Conservation (phyloP, 2,797 vertebrate species). For the Nasua narica region DNA sequence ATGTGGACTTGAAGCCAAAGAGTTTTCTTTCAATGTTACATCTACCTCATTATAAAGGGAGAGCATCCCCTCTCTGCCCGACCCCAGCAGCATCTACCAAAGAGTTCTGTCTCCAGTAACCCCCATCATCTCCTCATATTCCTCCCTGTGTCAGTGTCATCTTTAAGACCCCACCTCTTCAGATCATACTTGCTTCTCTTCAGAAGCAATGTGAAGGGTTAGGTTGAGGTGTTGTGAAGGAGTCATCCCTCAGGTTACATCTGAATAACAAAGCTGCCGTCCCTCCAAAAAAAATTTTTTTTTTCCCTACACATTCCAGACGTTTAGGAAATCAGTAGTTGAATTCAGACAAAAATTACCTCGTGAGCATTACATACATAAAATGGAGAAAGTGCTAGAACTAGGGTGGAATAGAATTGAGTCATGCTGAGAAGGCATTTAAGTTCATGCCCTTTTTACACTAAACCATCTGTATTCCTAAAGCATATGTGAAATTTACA, state of each 20-base stretch:
- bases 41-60: conserved; percentile 75
- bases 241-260: conserved; percentile 33
- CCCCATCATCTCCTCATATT: not conserved
- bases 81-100: conserved; percentile 68
- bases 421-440: not conserved
- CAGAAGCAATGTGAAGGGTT: conserved; percentile 27
- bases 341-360: not conserved
- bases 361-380: not conserved
- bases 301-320: not conserved
- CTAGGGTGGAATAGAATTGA: not conserved
- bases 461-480: not conserved
- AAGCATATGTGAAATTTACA: not conserved
- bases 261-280: conserved; percentile 66
- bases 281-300: no score
- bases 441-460: not conserved
- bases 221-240: conserved; percentile 31
- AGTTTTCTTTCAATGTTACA: conserved; percentile 52
- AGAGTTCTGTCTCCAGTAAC: not conserved
- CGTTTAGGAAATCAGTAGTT: not conserved
- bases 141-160: not conserved
- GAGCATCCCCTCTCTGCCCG: not conserved
- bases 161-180: conserved; percentile 25
- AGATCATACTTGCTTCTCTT: conserved; percentile 38
- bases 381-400: not conserved
- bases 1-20: conserved; percentile 57